Evolutionary conservation across 1,140 invertebrate genomes (phyloP).

Genomic region (Papilio helenus): DNA sequence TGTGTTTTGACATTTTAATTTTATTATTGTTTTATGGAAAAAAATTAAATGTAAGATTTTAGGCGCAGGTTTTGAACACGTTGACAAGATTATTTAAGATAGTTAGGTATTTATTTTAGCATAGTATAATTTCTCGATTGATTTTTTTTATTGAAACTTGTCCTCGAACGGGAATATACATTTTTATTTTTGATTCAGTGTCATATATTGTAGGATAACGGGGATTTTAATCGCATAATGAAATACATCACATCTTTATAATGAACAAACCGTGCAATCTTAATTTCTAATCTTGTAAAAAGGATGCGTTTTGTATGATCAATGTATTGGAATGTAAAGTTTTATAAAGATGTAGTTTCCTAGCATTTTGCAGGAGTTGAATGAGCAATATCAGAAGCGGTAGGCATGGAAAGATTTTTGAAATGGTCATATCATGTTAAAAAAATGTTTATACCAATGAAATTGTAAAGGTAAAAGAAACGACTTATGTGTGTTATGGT

Average conservation of each 20-base stretch:
- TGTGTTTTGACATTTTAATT: slow-evolving; percentile 83
- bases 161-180: slow-evolving; percentile 61
- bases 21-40: slow-evolving; percentile 82
- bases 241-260: slow-evolving; percentile 41
- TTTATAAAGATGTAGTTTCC: slow-evolving; percentile 52
- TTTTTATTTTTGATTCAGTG: slow-evolving; percentile 64
- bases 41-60: slow-evolving; percentile 78
- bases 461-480: slow-evolving; percentile 68
- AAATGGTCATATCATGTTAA: slow-evolving; percentile 80
- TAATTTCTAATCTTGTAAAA: slow-evolving; percentile 52
- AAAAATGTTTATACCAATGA: slow-evolving; percentile 67
- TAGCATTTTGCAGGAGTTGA: slow-evolving; percentile 53
- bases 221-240: slow-evolving; percentile 42
- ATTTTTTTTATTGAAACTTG: slow-evolving; percentile 69
- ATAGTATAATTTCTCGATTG: slow-evolving; percentile 77
- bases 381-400: slow-evolving; percentile 70
- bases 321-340: slow-evolving; percentile 53
- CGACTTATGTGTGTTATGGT: slow-evolving; percentile 67
- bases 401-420: slow-evolving; percentile 62
- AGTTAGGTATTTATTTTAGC: slow-evolving; percentile 83
- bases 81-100: slow-evolving; percentile 82
- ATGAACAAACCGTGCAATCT: slow-evolving; percentile 61
- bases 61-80: slow-evolving; percentile 79
- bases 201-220: slow-evolving; percentile 58
- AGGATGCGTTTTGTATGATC: slow-evolving; percentile 48